A percentile compares a stretch with the other conserved stretches of the same genome.
phyloP scores from a whole-genome alignment of 2,888 invertebrate species.

The Coelogynopora nodosa region DNA sequence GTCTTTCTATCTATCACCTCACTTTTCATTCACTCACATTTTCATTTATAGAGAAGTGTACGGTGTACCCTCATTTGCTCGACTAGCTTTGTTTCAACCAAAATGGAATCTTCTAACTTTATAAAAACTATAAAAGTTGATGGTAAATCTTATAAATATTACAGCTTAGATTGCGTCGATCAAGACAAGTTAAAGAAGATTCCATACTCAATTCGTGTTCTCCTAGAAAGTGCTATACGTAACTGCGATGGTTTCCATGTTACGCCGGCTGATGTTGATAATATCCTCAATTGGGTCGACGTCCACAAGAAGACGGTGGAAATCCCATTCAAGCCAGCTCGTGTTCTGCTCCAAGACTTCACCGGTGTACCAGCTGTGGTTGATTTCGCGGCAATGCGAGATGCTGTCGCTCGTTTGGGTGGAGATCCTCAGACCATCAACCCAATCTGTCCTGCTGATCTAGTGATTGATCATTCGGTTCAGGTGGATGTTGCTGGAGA shows the following conservation, averaged over 20 bases:
- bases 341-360: slow-evolving; percentile 81
- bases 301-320: slow-evolving; percentile 65
- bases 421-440: slow-evolving; percentile 89
- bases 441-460: slow-evolving; percentile 90
- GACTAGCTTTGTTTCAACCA: too few species aligned
- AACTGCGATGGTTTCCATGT: slow-evolving; percentile 89
- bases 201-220: slow-evolving; percentile 83
- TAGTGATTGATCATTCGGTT: slow-evolving; percentile 95
- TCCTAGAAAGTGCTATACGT: slow-evolving; percentile 88
- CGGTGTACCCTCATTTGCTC: too few species aligned
- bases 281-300: slow-evolving; percentile 80
- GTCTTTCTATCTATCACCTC: too few species aligned
- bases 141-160: slow-evolving; percentile 38
- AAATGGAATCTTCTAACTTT: too few species aligned
- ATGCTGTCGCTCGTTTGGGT: slow-evolving; percentile 79
- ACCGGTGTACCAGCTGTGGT: slow-evolving; percentile 93
- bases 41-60: too few species aligned
- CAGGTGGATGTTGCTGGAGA: slow-evolving; percentile 83
- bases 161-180: slow-evolving; percentile 43
- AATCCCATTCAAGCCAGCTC: slow-evolving; percentile 87
- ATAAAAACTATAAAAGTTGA: slow-evolving; percentile 34
- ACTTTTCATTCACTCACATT: too few species aligned
- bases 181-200: slow-evolving; percentile 62
- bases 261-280: slow-evolving; percentile 72
- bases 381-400: slow-evolving; percentile 96